Evolutionary conservation across 2,888 invertebrate genomes (phyloP), one percentile per base, ranked within the genome.

Genomic region (Timema podura): DNA sequence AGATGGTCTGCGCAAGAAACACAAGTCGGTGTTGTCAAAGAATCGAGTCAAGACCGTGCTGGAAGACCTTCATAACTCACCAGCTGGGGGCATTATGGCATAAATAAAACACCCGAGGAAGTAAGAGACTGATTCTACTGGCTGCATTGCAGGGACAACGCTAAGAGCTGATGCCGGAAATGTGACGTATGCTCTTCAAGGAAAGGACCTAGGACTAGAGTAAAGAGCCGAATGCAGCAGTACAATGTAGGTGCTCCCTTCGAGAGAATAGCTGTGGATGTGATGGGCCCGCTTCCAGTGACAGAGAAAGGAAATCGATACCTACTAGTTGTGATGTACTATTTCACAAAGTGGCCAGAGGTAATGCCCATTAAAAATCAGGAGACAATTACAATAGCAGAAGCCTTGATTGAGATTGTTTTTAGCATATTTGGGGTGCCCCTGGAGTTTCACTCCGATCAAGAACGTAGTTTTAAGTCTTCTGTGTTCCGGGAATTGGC

Each of bases 191-290:
- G 57, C 8, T 9, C 57, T 57, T 11, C 7, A 57, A 57, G 57
- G 57, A 57, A 57, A 6, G 57, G 15, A 5, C 57, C 9, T 9
- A n/a, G 13, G 8, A 57, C 13, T 57, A 57, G 13, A 13, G 57
- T 0, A 57, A 9, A 6, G 9, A 6, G 57, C 13, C 13, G 9
- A 8, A 30, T 57, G 15, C 57, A 57, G 13, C 15, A 57, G 5
- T 57, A 57, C 13, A 57, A n/a, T 57, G 57, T 57, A 16, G n/a
- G 57, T 9, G 57, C 57, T 30, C 57, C 8, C 15, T 57, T 57
- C 30, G 57, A 57, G 57, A 57, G 57, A 30, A 13, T 57, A 30
- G 57, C 57, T 16, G 9, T 57, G 15, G 57, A 57, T 13, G 6
- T 57, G 2, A 9, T 57, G 10, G 13, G 57, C 8, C 57, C 57